These are phyloP conservation scores for Hippotragus niger DNA, from an alignment of 2,113 vertebrate species.

Conservation along the genomic window DNA sequence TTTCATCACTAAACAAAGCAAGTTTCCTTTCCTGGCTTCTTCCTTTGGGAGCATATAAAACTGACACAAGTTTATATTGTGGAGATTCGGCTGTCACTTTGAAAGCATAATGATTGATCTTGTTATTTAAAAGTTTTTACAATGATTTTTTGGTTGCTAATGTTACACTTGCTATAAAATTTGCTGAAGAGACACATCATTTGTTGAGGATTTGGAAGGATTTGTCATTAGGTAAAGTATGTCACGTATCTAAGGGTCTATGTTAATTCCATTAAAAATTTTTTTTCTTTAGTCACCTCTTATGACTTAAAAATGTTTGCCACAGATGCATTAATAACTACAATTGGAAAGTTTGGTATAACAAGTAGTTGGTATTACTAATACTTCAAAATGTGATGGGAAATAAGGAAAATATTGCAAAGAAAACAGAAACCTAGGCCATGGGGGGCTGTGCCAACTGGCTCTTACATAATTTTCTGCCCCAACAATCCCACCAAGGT, in stretches of 20 bases:
- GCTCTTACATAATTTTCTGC: neutral
- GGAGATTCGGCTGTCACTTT: conserved; percentile 7
- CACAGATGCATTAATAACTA: neutral
- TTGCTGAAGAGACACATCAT: neutral
- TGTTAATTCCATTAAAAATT: neutral
- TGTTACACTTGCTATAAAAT: neutral
- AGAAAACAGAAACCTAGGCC: neutral
- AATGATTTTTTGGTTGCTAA: neutral
- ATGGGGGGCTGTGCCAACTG: neutral
- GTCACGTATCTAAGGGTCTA: neutral
- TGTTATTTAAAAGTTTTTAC: conserved; percentile 17
- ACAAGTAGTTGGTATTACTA: neutral
- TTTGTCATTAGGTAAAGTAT: neutral
- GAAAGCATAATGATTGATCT: conserved; percentile 22
- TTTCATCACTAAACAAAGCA: conserved; percentile 25
- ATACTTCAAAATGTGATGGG: neutral
- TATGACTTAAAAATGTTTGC: conserved; percentile 1
- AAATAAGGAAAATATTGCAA: neutral
- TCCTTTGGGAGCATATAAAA: neutral
- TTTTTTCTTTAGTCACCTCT: neutral
- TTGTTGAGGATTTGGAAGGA: neutral
- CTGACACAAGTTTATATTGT: neutral
- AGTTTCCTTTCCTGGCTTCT: neutral
- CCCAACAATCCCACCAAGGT: neutral
- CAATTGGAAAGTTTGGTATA: neutral